Evolutionary conservation across 2,888 invertebrate species (phyloP).

Genomic region (Cordilura impudica): DNA sequence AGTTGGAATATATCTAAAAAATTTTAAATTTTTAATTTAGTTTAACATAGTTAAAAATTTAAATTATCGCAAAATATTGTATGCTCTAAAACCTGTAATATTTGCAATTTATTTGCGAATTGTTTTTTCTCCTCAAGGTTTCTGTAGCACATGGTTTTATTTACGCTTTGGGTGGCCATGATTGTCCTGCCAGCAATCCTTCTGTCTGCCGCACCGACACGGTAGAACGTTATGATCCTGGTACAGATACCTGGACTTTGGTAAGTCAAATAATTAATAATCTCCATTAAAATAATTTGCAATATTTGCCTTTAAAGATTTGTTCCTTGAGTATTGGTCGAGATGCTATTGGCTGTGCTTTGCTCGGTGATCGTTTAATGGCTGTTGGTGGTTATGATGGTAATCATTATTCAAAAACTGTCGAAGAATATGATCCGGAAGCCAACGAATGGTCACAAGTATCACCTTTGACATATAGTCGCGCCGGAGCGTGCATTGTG

Average conservation of each 20-base stretch:
- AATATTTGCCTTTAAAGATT: slow-evolving; percentile 75
- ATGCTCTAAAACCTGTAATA: no score
- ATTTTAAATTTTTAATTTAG: no score
- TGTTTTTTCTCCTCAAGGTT: slow-evolving; percentile 77
- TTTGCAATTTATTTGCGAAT: not conserved
- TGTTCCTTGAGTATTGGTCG: slow-evolving; percentile 89
- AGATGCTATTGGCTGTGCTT: slow-evolving; percentile 92
- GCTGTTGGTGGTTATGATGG: slow-evolving; percentile 96
- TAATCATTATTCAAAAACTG: slow-evolving; percentile 89
- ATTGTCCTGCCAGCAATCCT: slow-evolving; percentile 92
- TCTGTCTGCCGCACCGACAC: slow-evolving; percentile 90
- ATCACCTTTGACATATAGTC: slow-evolving; percentile 87
- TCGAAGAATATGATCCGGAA: slow-evolving; percentile 93
- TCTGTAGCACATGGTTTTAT: slow-evolving; percentile 92
- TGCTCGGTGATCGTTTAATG: slow-evolving; percentile 86
- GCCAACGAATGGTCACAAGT: slow-evolving; percentile 88
- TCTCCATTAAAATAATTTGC: slow-evolving; percentile 74
- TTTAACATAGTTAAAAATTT: no score
- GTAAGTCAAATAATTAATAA: slow-evolving; percentile 69
- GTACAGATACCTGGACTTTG: slow-evolving; percentile 91
- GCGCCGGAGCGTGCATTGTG: slow-evolving; percentile 94
- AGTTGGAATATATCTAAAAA: no score
- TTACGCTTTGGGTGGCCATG: slow-evolving; percentile 96
- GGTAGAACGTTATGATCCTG: slow-evolving; percentile 90
- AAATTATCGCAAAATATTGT: no score